A percentile compares a stretch with the other conserved stretches of the same genome.
Conservation (phyloP, 2,113 vertebrate species). For the Thryonomys swinderianus region DNA sequence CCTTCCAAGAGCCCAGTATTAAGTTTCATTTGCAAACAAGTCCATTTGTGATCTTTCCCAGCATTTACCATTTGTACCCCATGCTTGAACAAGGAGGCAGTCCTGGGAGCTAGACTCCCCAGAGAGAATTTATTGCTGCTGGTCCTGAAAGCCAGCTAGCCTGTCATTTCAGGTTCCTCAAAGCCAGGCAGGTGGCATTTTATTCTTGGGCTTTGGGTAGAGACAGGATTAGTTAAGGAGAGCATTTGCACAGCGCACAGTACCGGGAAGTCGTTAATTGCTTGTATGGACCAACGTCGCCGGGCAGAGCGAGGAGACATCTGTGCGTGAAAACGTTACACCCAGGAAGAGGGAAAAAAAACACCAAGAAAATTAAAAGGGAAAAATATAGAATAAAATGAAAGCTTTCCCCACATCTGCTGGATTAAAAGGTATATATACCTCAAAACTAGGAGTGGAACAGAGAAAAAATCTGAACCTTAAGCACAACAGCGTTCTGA, state of each 20-base stretch:
- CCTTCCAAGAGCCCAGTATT: constrained; percentile 43
- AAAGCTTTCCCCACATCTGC: constrained; percentile 82
- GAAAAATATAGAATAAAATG: constrained; percentile 85
- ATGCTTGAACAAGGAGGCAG: neutral
- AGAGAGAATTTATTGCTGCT: constrained; percentile 34
- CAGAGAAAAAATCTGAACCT: neutral
- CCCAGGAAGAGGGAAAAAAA: constrained; percentile 89
- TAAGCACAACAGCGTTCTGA: neutral
- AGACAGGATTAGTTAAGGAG: constrained; percentile 87
- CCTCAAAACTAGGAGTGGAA: neutral
- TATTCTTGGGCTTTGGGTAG: constrained; percentile 92
- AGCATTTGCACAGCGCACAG: constrained; percentile 89
- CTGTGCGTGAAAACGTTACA: constrained; percentile 92
- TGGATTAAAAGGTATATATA: constrained; percentile 78
- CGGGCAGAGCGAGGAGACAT: constrained; percentile 95
- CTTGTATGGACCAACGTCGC: constrained; percentile 99
- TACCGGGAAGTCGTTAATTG: constrained; percentile 99
- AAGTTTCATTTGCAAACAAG: constrained; percentile 58
- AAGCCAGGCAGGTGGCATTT: constrained; percentile 88
- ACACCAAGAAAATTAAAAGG: constrained; percentile 88
- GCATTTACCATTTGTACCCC: neutral
- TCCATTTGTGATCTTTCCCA: neutral
- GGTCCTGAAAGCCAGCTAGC: constrained; percentile 57
- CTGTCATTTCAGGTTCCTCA: constrained; percentile 85
- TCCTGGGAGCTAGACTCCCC: constrained; percentile 15